Percentiles rank a stretch among this genome's conserved stretches.
Conservation (phyloP, 1,140 invertebrate species). For the fruit fly (Drosophila melanogaster) region Release_6_plus_ISO1_MT NT_033777.3:26548501-26549000, state of each 20-base stretch:
- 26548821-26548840: conserved; percentile 40
- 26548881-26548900: conserved; percentile 80
- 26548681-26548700: conserved; percentile 16
- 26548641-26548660: neutral
- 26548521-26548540: conserved; percentile 19
- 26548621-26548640: conserved; percentile 4
- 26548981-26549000: conserved; percentile 11
- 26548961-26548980: conserved; percentile 59
- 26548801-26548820: neutral
- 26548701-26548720: conserved; percentile 5
- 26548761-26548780: conserved; percentile 57
- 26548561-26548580: conserved; percentile 6
- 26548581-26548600: conserved; percentile 19
- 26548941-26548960: conserved; percentile 56
- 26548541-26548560: conserved; percentile 7
- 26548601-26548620: conserved; percentile 9
- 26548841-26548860: neutral
- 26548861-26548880: conserved; percentile 67
- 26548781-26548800: conserved; percentile 53
- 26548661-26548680: conserved; percentile 6
- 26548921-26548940: conserved; percentile 43
- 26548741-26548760: conserved; percentile 72
- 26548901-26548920: conserved; percentile 3
- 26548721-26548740: conserved; percentile 14
- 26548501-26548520: no score